Evolutionary conservation across 2,888 invertebrate genomes (phyloP).

Genomic region (Cerastis rubricosa): DNA sequence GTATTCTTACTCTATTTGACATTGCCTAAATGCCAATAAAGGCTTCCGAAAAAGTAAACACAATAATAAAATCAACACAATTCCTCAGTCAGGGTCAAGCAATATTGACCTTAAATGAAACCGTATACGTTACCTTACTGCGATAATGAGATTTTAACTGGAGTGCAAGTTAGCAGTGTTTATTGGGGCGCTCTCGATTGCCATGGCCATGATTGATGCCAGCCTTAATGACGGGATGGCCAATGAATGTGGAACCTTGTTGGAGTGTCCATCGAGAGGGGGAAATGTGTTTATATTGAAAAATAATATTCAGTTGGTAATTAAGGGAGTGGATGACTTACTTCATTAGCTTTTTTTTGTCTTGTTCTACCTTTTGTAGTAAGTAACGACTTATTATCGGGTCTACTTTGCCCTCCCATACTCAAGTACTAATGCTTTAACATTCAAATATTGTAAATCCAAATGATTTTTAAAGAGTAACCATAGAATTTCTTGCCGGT

Average conservation of each 20-base stretch:
- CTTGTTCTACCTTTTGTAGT: no score
- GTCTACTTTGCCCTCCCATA: no score
- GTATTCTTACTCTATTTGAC: neutral
- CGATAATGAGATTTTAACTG: conserved; percentile 69
- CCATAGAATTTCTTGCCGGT: no score
- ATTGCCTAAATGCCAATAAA: neutral
- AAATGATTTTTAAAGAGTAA: no score
- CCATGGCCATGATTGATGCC: conserved; percentile 60
- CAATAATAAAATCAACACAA: conserved; percentile 33
- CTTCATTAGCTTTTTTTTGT: no score
- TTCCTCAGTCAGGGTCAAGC: conserved; percentile 63
- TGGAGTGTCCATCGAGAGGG: conserved; percentile 28
- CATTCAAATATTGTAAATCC: no score
- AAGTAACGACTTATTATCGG: no score
- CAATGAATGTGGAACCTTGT: conserved; percentile 40
- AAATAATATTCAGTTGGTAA: conserved; percentile 10
- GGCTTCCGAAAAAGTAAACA: conserved; percentile 19
- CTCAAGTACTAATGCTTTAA: no score
- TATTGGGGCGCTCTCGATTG: conserved; percentile 61
- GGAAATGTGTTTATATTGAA: conserved; percentile 40
- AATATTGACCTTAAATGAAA: conserved; percentile 66
- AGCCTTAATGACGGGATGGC: conserved; percentile 57
- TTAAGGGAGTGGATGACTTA: neutral
- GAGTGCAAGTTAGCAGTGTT: conserved; percentile 65
- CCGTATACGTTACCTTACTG: conserved; percentile 62